Evolutionary conservation across 2,113 vertebrate genomes (phyloP).

Genomic region (Toxotes jaculatrix): DNA sequence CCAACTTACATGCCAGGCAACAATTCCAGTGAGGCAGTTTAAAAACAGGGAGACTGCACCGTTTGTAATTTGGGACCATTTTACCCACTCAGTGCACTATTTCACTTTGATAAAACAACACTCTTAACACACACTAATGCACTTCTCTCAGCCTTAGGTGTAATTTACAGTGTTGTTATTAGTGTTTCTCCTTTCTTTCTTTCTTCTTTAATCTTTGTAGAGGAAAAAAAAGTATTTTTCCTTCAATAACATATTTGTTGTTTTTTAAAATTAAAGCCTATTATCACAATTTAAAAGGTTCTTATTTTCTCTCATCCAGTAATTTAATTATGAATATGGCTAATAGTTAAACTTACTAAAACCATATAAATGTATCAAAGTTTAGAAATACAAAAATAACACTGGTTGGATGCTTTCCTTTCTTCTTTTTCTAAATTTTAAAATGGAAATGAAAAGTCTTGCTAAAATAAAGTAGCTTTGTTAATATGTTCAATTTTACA

Average conservation of each 20-base stretch:
- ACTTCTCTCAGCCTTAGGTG: neutral
- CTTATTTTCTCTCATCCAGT: neutral
- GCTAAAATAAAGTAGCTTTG: neutral
- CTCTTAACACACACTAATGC: neutral
- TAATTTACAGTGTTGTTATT: neutral
- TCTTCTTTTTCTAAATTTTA: neutral
- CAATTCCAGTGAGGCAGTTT: slow-evolving; percentile 57
- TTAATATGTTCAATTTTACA: neutral
- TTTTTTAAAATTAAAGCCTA: neutral
- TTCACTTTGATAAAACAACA: slow-evolving; percentile 43
- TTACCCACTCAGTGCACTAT: slow-evolving; percentile 23
- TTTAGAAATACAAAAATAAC: neutral
- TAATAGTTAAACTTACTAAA: neutral
- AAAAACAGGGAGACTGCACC: slow-evolving; percentile 76
- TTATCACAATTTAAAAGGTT: slow-evolving; percentile 1
- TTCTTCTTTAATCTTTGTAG: neutral
- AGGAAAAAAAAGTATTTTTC: neutral
- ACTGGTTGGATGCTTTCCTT: neutral
- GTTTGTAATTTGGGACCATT: slow-evolving; percentile 81
- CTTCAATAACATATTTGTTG: neutral
- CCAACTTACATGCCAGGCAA: slow-evolving; percentile 66
- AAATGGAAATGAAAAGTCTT: neutral
- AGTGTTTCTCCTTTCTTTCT: neutral
- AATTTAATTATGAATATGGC: neutral
- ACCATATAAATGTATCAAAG: neutral